Evolutionary conservation across 2,888 invertebrate genomes (phyloP), one percentile per base, ranked within the genome.

Genomic region (Chelonus formosanus): DNA sequence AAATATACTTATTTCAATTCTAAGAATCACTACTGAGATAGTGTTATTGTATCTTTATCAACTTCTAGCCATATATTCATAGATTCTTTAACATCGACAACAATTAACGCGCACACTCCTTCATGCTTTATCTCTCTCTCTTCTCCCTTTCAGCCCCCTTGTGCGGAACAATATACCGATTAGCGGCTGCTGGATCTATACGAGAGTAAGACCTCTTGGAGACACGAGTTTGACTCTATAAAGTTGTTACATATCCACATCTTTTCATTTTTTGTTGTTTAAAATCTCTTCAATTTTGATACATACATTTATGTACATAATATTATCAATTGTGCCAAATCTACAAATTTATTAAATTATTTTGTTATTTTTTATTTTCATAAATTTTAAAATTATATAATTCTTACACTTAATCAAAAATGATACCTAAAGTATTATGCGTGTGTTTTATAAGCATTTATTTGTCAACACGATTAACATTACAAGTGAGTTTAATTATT

Each of bases 401-500:
- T 6, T 6, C 5, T 40, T 40, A 40, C 40, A 40, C 0, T 5
- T 40, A 34, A 5, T 60, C 31, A 20, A 65, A 52, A 8, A 71
- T 66, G 67, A 67, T 69, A 58, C 54, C 57, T 10, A 64, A 62
- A 60, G 61, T 54, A 44, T 67, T 48, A 57, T 65, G 67, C 36
- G 32, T 70, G 58, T 71, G 67, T 54, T 55, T 73, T 63, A 57
- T 73, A 48, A 67, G 73, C 56, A 43, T 73, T 47, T 66, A 71
- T n/a, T 45, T 69, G 50, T 64, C 68, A 20, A 71, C 73, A 53
- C 59, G 73, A 65, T 62, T 70, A 34, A 73, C 73, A 36, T 67
- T 70, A 6, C 72, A 73, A 70, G 72, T 73, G 67, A 68, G 54
- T 31, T 43, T 20, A 31, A 5, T 20, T 20, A 36, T 20, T 20